Base-by-base conservation (phyloP, 2,888 invertebrate genomes). In the Podabrus alpinus region DNA sequence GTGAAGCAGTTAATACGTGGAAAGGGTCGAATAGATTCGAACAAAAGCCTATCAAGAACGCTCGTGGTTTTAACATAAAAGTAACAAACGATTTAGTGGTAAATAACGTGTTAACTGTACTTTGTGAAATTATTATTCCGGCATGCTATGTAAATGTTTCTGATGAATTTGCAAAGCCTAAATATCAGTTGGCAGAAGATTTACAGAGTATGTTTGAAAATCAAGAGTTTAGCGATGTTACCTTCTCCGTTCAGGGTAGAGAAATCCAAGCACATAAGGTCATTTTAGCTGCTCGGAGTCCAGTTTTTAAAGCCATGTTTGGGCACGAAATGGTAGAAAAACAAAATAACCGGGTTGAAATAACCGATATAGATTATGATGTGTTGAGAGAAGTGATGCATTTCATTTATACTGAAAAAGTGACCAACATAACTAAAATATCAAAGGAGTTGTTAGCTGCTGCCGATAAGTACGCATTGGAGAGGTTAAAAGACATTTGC, bases 291-390 rank as follows among this genome's bases (percentile, higher is more conserved):
- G 98, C 98, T 81, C 93, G 99, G 85, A 98, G 98, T 91, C 97
- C 97, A 79, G 99, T 99, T 60, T 99, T 99, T 89, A 97, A 97
- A 85, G 99, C 99, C 78, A 99, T 99, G 99, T 99, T 99, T 88
- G 98, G 98, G 87, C 99, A 99, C 88, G 97, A 98, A 89, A 98
- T 99, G 97, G 97, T 97, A 86, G 99, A 99, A 87, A 91, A 97
- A 81, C 98, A 98, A 89, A 93, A 96, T 88, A 98, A 98, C 89
- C 92, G 97, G 84, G 98, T 99, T 69, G 97, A 97, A 88, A 96
- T 96, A 86, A 95, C 96, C 71, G 99, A 99, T 88, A 97, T 99
- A 68, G 99, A 99, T 88, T 97, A 97, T 87, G 99, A 99, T 88
- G 99, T 99, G 78, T 91, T 99, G 86, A 89, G 96, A 81, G 99